Evolutionary conservation across 1,140 invertebrate genomes (phyloP).

Genomic region (Carcinoscorpius rotundicauda): DNA sequence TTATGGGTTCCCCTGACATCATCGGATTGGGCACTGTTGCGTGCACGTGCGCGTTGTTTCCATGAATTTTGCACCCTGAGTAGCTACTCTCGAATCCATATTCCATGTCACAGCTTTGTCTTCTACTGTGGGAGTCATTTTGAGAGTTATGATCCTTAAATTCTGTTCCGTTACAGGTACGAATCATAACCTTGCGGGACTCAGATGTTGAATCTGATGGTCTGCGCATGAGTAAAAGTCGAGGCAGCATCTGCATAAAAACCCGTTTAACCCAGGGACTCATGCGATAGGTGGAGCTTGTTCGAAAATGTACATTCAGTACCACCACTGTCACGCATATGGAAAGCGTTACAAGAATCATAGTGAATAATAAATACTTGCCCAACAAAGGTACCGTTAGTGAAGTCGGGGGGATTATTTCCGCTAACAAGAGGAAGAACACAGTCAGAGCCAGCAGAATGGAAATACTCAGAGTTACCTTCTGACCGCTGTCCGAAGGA

Average conservation of each 20-base stretch:
- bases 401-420: slow-evolving; percentile 96
- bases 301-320: slow-evolving; percentile 96
- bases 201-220: slow-evolving; percentile 22
- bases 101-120: too few relatives aligned
- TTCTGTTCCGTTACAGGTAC: slow-evolving; percentile 7
- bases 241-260: slow-evolving; percentile 79
- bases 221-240: slow-evolving; percentile 36
- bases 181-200: slow-evolving; percentile 10
- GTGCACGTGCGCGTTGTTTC: too few relatives aligned
- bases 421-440: slow-evolving; percentile 91
- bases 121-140: background rate
- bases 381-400: slow-evolving; percentile 88
- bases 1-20: background rate
- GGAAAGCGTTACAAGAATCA: slow-evolving; percentile 95
- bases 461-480: slow-evolving; percentile 92
- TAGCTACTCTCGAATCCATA: background rate
- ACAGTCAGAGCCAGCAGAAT: slow-evolving; percentile 95
- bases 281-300: slow-evolving; percentile 91
- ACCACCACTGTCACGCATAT: slow-evolving; percentile 96
- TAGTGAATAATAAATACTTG: slow-evolving; percentile 92
- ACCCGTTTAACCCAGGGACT: slow-evolving; percentile 73
- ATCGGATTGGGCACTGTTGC: too few relatives aligned
- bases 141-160: background rate
- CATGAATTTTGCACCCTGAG: slow-evolving; percentile 14
- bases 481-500: slow-evolving; percentile 93